These are phyloP conservation scores for Drosophila pruinosa DNA, from an alignment of 1,140 invertebrate genomes.

Conservation along the genomic window DNA sequence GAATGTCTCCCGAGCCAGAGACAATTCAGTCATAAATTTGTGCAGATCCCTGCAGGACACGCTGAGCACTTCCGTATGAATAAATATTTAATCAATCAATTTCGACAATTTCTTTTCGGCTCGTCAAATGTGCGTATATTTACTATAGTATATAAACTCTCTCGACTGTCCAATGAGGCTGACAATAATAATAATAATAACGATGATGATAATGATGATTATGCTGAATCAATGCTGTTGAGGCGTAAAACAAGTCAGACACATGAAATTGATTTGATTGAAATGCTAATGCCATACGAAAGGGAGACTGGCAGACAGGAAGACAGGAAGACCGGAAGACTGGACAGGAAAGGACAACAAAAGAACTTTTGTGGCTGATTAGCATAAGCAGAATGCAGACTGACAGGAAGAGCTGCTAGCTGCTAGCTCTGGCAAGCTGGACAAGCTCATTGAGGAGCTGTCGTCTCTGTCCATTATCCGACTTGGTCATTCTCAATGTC, in stretches of 20 bases:
- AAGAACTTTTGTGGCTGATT: slow-evolving; percentile 33
- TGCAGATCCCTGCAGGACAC: slow-evolving; percentile 15
- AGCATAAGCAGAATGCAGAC: slow-evolving; percentile 27
- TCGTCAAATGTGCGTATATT: slow-evolving; percentile 48
- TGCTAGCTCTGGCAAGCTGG: slow-evolving; percentile 20
- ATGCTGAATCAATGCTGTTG: slow-evolving; percentile 28
- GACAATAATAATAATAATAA: slow-evolving; percentile 29
- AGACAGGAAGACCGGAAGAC: background rate
- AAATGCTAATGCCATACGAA: slow-evolving; percentile 66
- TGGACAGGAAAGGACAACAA: slow-evolving; percentile 32
- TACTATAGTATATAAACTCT: slow-evolving; percentile 44
- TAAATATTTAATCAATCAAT: slow-evolving; percentile 81
- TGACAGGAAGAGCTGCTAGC: background rate
- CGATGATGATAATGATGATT: slow-evolving; percentile 23
- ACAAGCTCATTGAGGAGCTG: slow-evolving; percentile 30
- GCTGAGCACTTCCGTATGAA: slow-evolving; percentile 71
- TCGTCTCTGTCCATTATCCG: slow-evolving; percentile 23
- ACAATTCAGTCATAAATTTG: slow-evolving; percentile 39
- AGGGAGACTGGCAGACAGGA: background rate
- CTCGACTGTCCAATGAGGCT: slow-evolving; percentile 16
- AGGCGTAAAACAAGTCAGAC: slow-evolving; percentile 75
- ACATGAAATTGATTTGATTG: slow-evolving; percentile 78
- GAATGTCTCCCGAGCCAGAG: slow-evolving; percentile 2
- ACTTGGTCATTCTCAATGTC: slow-evolving; percentile 52
- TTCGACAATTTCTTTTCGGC: slow-evolving; percentile 63